phyloP scores from a whole-genome alignment of 2,888 invertebrate species.

The Polydesmus complanatus region DNA sequence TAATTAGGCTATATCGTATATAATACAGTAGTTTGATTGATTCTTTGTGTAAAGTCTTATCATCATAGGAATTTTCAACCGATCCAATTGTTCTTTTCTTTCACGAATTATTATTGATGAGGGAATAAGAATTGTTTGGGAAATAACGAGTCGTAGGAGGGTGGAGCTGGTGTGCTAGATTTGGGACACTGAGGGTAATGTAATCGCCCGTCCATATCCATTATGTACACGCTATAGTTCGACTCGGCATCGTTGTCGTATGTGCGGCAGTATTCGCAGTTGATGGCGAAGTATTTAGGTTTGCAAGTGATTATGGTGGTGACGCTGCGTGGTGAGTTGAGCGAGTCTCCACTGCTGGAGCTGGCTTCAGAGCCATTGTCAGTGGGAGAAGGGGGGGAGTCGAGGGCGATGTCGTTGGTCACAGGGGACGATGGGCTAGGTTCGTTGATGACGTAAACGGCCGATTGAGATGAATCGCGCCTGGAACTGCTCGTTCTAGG shows the following conservation, averaged over 20 bases:
- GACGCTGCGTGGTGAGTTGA: no score
- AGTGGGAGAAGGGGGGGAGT: not conserved
- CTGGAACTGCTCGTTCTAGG: not conserved
- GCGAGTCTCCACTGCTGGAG: not conserved
- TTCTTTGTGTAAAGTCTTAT: no score
- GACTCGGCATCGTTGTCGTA: not conserved
- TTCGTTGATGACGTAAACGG: not conserved
- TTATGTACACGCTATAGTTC: not conserved
- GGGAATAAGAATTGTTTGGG: not conserved
- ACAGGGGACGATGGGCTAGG: not conserved
- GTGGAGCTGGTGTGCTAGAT: not conserved
- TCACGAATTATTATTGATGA: no score
- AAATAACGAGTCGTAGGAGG: slow-evolving; percentile 8
- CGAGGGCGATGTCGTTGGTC: not conserved
- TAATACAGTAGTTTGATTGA: no score
- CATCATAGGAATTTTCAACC: no score
- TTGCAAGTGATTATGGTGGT: not conserved
- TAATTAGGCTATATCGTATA: no score
- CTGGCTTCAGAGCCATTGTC: not conserved
- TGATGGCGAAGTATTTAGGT: not conserved
- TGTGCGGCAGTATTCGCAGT: not conserved
- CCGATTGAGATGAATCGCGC: not conserved
- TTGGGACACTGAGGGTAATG: slow-evolving; percentile 5
- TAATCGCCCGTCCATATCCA: not conserved
- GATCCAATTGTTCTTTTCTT: no score